Percentiles rank a stretch among this genome's conserved stretches.
These are phyloP conservation scores for Elaphurus davidianus DNA, from an alignment of 2,113 vertebrate species.

Conservation along the genomic window DNA sequence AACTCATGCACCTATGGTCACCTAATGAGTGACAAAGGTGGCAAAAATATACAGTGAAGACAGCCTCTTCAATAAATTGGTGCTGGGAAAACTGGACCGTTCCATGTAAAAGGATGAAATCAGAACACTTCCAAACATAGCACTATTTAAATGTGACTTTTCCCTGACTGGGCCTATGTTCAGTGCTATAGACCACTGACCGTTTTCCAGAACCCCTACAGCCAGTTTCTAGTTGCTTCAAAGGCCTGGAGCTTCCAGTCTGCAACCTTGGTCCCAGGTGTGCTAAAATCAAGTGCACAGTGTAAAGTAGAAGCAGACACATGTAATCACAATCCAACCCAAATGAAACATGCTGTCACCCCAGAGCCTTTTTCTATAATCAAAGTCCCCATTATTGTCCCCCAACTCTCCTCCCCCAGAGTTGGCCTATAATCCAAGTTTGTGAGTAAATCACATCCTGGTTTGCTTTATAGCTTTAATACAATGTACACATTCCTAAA, in stretches of 20 bases:
- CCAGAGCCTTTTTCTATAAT: neutral
- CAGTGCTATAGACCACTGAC: neutral
- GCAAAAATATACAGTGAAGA: neutral
- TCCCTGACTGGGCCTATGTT: neutral
- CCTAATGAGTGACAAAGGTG: neutral
- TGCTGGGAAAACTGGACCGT: neutral
- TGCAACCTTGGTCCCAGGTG: neutral
- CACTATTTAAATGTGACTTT: neutral
- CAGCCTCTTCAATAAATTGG: neutral
- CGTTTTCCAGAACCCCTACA: neutral
- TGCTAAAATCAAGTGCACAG: neutral
- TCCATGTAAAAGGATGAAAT: neutral
- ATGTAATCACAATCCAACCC: neutral
- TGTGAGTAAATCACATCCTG: neutral
- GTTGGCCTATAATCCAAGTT: neutral
- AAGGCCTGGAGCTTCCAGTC: neutral
- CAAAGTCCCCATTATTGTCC: neutral
- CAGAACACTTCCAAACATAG: neutral
- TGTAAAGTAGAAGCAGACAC: neutral
- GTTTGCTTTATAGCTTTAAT: neutral
- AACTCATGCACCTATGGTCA: neutral
- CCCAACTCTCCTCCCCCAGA: neutral
- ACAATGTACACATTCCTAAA: neutral
- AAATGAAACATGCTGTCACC: neutral
- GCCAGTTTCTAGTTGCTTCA: neutral